A percentile compares a stretch with the other conserved stretches of the same genome.
Conservation (phyloP, 2,113 vertebrate species). For the Phalacrocorax pelagicus region DNA sequence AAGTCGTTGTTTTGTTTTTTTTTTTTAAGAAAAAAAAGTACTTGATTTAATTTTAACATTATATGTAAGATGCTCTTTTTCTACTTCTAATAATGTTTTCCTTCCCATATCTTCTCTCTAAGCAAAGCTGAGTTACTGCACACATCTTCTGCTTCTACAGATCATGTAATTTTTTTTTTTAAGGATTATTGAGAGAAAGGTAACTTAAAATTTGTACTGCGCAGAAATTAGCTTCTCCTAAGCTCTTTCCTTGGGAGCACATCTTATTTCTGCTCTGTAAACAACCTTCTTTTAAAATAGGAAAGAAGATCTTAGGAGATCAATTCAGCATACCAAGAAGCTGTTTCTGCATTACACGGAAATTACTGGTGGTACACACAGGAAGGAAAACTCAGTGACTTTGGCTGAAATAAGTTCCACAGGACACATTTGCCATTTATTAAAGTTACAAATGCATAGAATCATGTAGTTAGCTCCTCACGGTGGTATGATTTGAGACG, state of each 20-base stretch:
- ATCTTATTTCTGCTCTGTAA: not conserved
- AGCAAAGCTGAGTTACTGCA: not conserved
- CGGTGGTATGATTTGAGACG: not conserved
- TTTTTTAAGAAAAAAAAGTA: not conserved
- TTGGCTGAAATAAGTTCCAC: not conserved
- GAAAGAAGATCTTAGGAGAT: not conserved
- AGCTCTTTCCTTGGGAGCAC: not conserved
- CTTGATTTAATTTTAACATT: not conserved
- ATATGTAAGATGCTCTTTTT: not conserved
- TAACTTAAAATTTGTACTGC: not conserved
- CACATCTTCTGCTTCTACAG: not conserved
- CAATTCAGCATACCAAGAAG: not conserved
- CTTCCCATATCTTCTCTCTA: not conserved
- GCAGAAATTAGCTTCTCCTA: not conserved
- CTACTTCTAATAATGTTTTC: not conserved
- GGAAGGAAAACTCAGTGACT: not conserved
- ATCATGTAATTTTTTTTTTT: not conserved
- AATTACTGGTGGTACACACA: not conserved
- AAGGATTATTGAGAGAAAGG: not conserved
- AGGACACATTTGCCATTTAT: not conserved
- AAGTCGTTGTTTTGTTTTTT: not conserved
- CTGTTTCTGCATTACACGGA: not conserved
- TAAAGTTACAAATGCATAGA: not conserved
- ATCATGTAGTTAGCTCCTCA: not conserved
- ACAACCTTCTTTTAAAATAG: not conserved